Evolutionary conservation across 2,113 vertebrate genomes (phyloP).

Genomic region (Vireo altiloquus): DNA sequence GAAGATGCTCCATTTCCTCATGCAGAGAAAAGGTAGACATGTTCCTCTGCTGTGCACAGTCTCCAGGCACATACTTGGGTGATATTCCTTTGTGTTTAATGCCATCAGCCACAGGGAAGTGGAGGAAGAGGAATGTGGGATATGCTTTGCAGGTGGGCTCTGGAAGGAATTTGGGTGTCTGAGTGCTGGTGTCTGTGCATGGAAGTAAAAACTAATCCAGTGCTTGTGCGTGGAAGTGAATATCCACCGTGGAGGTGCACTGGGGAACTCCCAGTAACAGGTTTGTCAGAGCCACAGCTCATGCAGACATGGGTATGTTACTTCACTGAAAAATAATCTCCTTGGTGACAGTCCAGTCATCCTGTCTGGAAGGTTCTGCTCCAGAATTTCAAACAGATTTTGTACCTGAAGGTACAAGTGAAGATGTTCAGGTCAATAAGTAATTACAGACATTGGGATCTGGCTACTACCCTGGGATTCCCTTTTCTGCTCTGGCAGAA

Average conservation of each 20-base stretch:
- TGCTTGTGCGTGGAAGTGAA: neutral
- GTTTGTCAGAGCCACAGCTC: neutral
- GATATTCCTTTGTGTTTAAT: neutral
- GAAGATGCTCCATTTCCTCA: neutral
- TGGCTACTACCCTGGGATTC: neutral
- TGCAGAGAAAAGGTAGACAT: accelerated
- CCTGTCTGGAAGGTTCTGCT: neutral
- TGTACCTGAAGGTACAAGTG: neutral
- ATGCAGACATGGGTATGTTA: neutral
- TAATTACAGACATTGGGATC: constrained; percentile 32
- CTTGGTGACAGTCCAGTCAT: constrained; percentile 9
- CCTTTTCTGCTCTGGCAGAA: neutral
- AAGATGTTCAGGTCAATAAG: constrained; percentile 41
- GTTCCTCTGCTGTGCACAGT: neutral
- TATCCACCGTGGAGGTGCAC: accelerated
- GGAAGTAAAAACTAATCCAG: neutral
- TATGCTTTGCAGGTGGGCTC: neutral
- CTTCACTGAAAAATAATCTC: neutral
- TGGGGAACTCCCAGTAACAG: neutral
- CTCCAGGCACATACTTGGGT: neutral
- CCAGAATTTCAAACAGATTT: constrained; percentile 34
- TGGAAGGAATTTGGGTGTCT: neutral
- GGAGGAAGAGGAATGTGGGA: neutral
- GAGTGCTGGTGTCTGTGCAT: too few relatives aligned
- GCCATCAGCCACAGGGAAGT: accelerated